These are phyloP conservation scores for Dreissena rostriformis DNA, from an alignment of 1,140 invertebrate species.

Conservation along the genomic window DNA sequence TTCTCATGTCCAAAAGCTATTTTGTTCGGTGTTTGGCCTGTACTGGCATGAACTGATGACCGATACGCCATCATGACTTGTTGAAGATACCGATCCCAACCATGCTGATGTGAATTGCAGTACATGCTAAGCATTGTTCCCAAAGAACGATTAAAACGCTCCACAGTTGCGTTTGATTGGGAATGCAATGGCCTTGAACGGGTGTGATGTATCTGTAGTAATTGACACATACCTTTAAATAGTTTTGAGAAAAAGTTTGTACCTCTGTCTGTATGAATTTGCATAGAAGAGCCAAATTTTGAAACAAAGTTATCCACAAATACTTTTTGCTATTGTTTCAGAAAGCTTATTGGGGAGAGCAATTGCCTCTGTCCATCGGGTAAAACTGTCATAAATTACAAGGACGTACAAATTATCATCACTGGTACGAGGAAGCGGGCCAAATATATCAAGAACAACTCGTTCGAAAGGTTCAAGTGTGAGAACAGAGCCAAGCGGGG, in stretches of 20 bases:
- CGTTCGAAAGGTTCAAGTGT: slow-evolving; percentile 62
- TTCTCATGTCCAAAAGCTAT: slow-evolving; percentile 61
- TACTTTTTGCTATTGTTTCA: slow-evolving; percentile 30
- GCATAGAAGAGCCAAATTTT: slow-evolving; percentile 52
- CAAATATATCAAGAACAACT: slow-evolving; percentile 73
- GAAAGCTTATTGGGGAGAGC: slow-evolving; percentile 65
- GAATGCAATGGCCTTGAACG: slow-evolving; percentile 69
- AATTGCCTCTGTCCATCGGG: slow-evolving; percentile 69
- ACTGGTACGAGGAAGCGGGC: slow-evolving; percentile 69
- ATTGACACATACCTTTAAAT: slow-evolving; percentile 52
- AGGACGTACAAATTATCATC: slow-evolving; percentile 67
- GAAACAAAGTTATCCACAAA: slow-evolving; percentile 57
- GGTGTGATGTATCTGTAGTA: slow-evolving; percentile 59
- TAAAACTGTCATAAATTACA: slow-evolving; percentile 69
- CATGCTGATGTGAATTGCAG: slow-evolving; percentile 34
- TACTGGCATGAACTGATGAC: slow-evolving; percentile 56
- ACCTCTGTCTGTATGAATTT: slow-evolving; percentile 58
- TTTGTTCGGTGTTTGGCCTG: slow-evolving; percentile 60
- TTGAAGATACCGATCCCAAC: slow-evolving; percentile 63
- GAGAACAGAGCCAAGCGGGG: slow-evolving; percentile 21
- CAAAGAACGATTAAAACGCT: slow-evolving; percentile 64
- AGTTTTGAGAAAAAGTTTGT: slow-evolving; percentile 53
- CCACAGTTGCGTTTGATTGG: slow-evolving; percentile 70
- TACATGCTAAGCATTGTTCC: slow-evolving; percentile 32
- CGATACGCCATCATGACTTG: slow-evolving; percentile 64